phyloP scores from a whole-genome alignment of 2,888 invertebrate genomes.

The Empis stercorea region DNA sequence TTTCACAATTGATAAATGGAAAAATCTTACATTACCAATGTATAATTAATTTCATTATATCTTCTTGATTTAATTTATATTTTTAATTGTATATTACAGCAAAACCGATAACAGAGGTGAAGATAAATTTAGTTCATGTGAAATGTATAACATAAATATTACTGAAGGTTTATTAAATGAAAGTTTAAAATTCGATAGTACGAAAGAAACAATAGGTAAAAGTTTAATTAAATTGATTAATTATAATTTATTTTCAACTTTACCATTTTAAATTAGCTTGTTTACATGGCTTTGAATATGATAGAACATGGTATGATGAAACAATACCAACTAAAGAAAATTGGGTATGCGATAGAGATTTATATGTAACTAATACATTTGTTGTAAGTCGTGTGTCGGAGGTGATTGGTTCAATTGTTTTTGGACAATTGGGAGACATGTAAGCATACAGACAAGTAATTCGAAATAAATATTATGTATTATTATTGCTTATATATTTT shows the following conservation, averaged over 20 bases:
- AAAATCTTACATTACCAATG: constrained; percentile 40
- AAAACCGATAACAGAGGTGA: constrained; percentile 31
- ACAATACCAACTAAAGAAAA: constrained; percentile 41
- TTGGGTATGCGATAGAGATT: constrained; percentile 44
- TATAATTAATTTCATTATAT: constrained; percentile 21
- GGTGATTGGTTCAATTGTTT: constrained; percentile 42
- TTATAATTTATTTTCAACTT: too few species aligned
- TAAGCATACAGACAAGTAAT: too few species aligned
- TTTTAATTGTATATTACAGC: constrained; percentile 16
- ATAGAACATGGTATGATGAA: constrained; percentile 39
- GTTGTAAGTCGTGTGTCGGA: constrained; percentile 41
- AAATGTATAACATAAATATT: constrained; percentile 36
- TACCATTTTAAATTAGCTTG: constrained; percentile 30
- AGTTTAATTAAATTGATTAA: too few species aligned
- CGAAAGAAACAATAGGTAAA: neutral
- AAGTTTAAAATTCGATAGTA: neutral
- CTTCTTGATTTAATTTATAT: neutral
- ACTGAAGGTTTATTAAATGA: constrained; percentile 12
- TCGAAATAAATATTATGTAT: too few species aligned
- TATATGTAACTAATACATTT: constrained; percentile 42
- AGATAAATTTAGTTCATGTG: constrained; percentile 35
- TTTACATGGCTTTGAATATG: constrained; percentile 43
- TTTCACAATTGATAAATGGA: constrained; percentile 39
- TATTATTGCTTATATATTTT: constrained; percentile 2
- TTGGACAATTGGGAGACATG: constrained; percentile 45